Base-by-base conservation (phyloP, 2,888 invertebrate species). In the Embidobia sp. region DNA sequence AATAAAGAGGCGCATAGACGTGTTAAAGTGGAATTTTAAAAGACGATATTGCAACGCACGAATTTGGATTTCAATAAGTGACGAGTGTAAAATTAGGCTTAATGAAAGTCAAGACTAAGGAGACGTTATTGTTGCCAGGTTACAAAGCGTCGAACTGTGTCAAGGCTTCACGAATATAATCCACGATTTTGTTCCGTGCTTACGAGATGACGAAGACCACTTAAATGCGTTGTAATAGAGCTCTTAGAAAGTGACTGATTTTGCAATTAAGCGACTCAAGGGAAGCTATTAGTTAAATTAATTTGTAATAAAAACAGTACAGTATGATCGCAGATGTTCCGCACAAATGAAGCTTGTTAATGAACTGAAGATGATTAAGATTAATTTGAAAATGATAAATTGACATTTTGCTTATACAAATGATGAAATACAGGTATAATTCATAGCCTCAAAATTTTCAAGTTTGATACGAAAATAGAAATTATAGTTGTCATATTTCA, bases 111-210 rank as follows among this genome's bases (percentile, higher is more conserved):
- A 53, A 31, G 44, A 27, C 16, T 16, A 35, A 53, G 13, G 44
- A 10, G n/a, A 44, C 35, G 33, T 33, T 44, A 66, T 53, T 53
- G 44, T 66, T 53, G 15, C 4, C 35, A 15, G 37, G 26, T 35
- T 46, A 59, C 46, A 59, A 59, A 42, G 59, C 22, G 15, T 46
- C 27, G 13, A 53, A 66, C n/a, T 66, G 27, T 53, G 53, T 53
- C 66, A 53, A 66, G 53, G 66, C 44, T 26, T 26, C 13, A 31
- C 4, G 49, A 51, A 40, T 15, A 63, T 49, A 49, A 63, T 48
- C 26, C 48, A 18, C 27, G 27, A 49, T 63, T 49, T 63, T 49
- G 27, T 49, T 22, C 27, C 5, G n/a, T 15, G 16, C 42, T 51
- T 42, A 42, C 42, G 8, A 64, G 33, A 33, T 19, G 51, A 31